A percentile compares a stretch with the other conserved stretches of the same genome.
Conservation (phyloP, 2,888 invertebrate species). For the Macropis europaea region DNA sequence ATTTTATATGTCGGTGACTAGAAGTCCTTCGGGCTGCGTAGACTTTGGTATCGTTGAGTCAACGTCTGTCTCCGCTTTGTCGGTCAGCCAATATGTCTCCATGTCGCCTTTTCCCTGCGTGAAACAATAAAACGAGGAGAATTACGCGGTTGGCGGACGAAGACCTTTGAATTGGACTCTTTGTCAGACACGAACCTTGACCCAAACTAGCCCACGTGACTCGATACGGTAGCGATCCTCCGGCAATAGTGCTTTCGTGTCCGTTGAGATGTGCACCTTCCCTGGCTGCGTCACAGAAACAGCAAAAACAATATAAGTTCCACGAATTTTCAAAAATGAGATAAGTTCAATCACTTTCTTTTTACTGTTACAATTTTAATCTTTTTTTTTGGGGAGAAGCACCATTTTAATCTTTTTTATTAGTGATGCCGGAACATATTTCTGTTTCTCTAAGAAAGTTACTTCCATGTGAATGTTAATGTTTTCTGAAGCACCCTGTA, state of each 20-base stretch:
- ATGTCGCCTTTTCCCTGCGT: constrained; percentile 92
- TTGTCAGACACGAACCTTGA: constrained; percentile 85
- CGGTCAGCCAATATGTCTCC: constrained; percentile 90
- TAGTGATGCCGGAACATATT: too few species aligned
- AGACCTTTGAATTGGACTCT: not conserved
- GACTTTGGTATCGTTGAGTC: constrained; percentile 35
- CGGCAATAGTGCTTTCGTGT: constrained; percentile 85
- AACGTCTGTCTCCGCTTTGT: constrained; percentile 76
- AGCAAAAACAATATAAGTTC: not conserved
- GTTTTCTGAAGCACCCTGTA: not conserved
- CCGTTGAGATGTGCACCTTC: constrained; percentile 88
- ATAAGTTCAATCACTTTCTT: too few species aligned
- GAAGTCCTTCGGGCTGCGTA: constrained; percentile 34
- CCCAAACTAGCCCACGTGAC: constrained; percentile 87
- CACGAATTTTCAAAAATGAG: too few species aligned
- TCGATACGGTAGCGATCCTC: constrained; percentile 85
- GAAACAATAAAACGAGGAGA: constrained; percentile 17
- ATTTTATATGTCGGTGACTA: constrained; percentile 62
- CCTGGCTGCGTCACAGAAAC: constrained; percentile 81
- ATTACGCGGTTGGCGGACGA: not conserved
- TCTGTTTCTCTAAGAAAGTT: too few species aligned
- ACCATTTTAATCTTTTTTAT: too few species aligned
- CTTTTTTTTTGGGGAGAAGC: too few species aligned
- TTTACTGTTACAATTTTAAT: too few species aligned
- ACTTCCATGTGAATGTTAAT: not conserved